Conservation (phyloP, 2,113 vertebrate genomes). For the Caranx melampygus region DNA sequence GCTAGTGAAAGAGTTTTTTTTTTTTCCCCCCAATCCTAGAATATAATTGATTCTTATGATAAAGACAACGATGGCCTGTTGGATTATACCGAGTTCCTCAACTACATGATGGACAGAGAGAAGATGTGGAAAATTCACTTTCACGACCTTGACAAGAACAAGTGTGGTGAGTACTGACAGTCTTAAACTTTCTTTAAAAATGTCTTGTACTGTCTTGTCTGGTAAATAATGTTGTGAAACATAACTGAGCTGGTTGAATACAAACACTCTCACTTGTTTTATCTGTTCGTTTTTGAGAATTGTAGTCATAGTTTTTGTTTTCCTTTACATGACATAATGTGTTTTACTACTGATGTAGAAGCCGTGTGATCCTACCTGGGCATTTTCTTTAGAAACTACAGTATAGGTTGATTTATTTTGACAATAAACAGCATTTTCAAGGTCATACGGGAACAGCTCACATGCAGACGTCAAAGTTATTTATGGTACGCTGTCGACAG, state of each 20-base stretch:
- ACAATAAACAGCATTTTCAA: constrained; percentile 29
- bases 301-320: background rate
- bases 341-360: background rate
- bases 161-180: constrained; percentile 74
- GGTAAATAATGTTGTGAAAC: background rate
- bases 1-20: background rate
- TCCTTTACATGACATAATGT: background rate
- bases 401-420: background rate
- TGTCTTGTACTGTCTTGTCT: no score
- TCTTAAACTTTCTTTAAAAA: background rate
- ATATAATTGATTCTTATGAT: constrained; percentile 77
- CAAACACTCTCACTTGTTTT: background rate
- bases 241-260: background rate
- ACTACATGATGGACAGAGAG: constrained; percentile 83
- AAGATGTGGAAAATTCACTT: constrained; percentile 84
- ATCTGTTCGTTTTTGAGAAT: background rate
- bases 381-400: background rate
- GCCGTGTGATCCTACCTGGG: background rate
- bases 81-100: constrained; percentile 82
- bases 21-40: constrained; percentile 54
- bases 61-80: constrained; percentile 77
- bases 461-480: constrained; percentile 7
- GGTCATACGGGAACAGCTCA: background rate
- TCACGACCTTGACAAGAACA: constrained; percentile 82
- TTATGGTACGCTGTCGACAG: constrained; percentile 39